Conservation (phyloP, 1,140 invertebrate species). For the Delia radicum region DNA sequence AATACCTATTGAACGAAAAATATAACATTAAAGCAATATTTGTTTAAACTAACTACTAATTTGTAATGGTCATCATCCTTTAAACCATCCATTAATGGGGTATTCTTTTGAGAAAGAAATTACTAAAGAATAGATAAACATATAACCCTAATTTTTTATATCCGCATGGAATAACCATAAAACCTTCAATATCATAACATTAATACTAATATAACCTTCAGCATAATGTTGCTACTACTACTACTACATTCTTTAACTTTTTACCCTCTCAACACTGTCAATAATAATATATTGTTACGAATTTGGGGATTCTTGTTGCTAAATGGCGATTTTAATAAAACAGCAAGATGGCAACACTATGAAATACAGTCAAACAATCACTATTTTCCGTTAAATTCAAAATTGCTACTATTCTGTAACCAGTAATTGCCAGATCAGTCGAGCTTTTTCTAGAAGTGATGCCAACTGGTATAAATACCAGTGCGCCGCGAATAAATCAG, state of each 20-base stretch:
- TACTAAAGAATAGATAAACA: background rate
- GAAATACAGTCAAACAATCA: no score
- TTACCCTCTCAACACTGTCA: background rate
- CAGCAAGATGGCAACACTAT: background rate
- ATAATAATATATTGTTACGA: background rate
- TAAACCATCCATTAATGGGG: background rate
- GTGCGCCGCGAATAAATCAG: no score
- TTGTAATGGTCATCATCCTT: background rate
- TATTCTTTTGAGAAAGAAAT: background rate
- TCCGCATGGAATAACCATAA: background rate
- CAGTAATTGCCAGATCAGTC: no score
- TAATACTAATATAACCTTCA: slow-evolving; percentile 14
- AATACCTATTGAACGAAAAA: no score
- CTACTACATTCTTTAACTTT: background rate
- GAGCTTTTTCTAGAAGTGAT: no score
- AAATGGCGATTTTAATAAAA: background rate
- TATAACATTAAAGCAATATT: no score
- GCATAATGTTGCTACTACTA: background rate
- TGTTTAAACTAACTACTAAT: no score
- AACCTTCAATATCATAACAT: slow-evolving; percentile 21
- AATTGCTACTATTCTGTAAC: no score
- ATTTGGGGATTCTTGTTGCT: background rate
- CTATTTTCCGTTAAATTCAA: no score
- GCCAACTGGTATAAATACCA: no score
- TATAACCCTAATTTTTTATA: background rate